phyloP scores from a whole-genome alignment of 2,888 invertebrate genomes.

The Himalopsyche japonica region DNA sequence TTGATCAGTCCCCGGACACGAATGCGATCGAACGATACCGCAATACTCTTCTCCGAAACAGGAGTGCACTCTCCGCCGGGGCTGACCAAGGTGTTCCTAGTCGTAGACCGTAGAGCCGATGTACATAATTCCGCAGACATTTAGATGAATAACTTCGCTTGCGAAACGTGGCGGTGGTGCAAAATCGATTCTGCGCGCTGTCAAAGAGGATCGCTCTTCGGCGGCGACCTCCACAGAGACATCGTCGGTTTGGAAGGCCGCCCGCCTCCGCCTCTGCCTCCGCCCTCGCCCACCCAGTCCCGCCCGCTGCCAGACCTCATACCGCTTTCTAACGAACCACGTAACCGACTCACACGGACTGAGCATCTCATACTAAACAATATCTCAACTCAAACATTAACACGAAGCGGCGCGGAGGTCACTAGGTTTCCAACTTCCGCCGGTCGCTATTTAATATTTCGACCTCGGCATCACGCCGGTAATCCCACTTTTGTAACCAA shows the following conservation, averaged over 20 bases:
- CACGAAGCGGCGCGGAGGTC: not conserved
- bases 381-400: not conserved
- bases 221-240: constrained; percentile 40
- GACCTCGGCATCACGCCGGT: not conserved
- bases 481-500: not conserved
- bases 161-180: constrained; percentile 53
- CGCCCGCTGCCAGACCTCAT: constrained; percentile 1
- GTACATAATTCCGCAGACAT: constrained; percentile 40
- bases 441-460: not conserved
- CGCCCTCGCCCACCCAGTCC: constrained; percentile 6
- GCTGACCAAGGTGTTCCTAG: constrained; percentile 45
- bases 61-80: constrained; percentile 44
- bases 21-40: constrained; percentile 33
- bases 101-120: constrained; percentile 39
- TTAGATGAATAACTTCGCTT: constrained; percentile 41
- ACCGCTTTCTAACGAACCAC: not conserved
- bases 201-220: constrained; percentile 40
- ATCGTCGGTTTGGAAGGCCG: constrained; percentile 5
- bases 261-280: constrained; percentile 7
- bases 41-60: not conserved
- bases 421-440: not conserved
- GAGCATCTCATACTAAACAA: not conserved
- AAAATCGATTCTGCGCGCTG: constrained; percentile 56
- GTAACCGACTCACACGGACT: not conserved
- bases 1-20: constrained; percentile 47